Conservation (phyloP, 2,797 vertebrate genomes). For the Crocodylus rhombifer region DNA sequence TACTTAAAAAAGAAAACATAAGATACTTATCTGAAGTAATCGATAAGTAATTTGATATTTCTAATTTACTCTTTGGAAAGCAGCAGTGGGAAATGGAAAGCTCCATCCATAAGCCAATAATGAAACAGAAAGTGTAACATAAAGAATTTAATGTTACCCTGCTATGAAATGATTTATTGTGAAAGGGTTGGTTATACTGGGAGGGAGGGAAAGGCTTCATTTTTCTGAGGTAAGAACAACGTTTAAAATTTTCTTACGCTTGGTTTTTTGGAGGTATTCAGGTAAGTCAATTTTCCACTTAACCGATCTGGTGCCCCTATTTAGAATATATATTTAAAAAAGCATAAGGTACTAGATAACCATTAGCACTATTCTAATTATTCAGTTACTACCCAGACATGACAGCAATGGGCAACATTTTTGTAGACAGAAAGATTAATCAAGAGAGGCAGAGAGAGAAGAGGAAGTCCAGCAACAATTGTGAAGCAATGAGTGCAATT, state of each 20-base stretch:
- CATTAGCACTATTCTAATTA: not conserved
- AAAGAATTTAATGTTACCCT: not conserved
- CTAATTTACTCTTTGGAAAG: not conserved
- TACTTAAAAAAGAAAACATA: not conserved
- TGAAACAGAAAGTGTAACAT: not conserved
- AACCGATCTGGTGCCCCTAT: not conserved
- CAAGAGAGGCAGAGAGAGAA: conserved; percentile 1
- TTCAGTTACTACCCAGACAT: not conserved
- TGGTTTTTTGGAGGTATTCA: not conserved
- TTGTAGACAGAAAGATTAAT: not conserved
- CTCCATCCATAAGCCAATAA: not conserved
- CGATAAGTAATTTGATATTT: not conserved
- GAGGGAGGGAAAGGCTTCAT: not conserved
- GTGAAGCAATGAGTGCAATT: not conserved
- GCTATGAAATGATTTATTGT: not conserved
- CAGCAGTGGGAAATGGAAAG: conserved; percentile 3
- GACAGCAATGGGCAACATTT: not conserved
- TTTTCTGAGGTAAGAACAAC: not conserved
- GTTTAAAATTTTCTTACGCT: not conserved
- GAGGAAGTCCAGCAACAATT: not conserved
- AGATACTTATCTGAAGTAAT: not conserved
- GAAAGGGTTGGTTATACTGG: not conserved
- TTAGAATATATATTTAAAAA: not conserved
- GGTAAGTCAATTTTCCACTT: not conserved
- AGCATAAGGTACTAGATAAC: not conserved